Base-by-base conservation (phyloP, 2,888 invertebrate genomes). In the Brenthis hecate region DNA sequence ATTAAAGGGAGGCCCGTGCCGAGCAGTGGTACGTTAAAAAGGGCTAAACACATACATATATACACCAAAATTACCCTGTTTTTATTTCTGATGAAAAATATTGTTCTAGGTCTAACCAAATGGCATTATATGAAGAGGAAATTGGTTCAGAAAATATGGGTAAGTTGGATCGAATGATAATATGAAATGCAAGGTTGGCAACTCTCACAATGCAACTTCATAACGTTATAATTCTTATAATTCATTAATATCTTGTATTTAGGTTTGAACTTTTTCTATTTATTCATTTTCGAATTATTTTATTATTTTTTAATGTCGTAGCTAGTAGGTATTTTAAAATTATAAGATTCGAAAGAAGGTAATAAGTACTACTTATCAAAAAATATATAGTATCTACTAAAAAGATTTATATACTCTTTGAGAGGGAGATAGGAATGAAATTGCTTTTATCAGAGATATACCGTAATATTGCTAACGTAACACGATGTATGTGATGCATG, bases 61-160 rank as follows among this genome's bases (percentile, higher is more conserved):
- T 19, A 19, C 11, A 11, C 36, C 36, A 36, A 8, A 43, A 43
- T 11, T 43, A 43, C 11, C 36, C 8, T 43, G 8, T 11, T 3
- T 43, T 43, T 43, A 36, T 36, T 11, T 8, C 14, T 28, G 0
- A 32, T 28, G 11, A 11, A 43, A 56, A 66, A 36, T 19, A 50
- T 66, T 69, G 57, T 69, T 72, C 47, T 67, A 91, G 92, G 92
- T 79, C 92, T 3, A 92, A 92, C 77, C 83, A 88, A 81, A 88
- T 91, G 88, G 89, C 89, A 19, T 16, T 53, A 2, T 82, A 87
- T 60, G 90, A 91, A 74, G 86, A 82, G 71, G 81, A 81, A 71
- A 77, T 82, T 63, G 83, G 65, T 0, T 85, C 82, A 67, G 80
- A 69, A 51, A 77, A 77, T 68, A 77, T 86, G 73, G 91, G 92